Evolutionary conservation across 2,888 invertebrate genomes (phyloP), one percentile per base, ranked within the genome.

Genomic region (Lingula anatina): DNA sequence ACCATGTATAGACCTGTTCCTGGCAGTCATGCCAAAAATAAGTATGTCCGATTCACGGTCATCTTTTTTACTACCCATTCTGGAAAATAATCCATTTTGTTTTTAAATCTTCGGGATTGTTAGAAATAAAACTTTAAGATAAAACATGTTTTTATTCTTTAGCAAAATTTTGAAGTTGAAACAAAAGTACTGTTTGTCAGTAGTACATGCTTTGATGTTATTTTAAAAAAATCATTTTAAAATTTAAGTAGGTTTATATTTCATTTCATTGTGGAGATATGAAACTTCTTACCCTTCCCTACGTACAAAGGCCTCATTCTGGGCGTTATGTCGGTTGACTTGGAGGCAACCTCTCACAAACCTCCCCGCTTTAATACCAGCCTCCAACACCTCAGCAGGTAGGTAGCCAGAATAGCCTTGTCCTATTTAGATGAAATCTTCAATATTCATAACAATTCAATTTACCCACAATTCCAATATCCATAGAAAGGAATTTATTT

Each of bases 301-400:
- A 37, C 56, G 54, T 9, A 75, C 64, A 60, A 69, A 70, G 12
- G 73, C 73, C 50, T 75, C 74, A 40, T 61, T 54, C n/a, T 56
- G 57, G 4, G 73, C 62, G 53, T 71, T 66, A 50, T 66, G 63
- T 51, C 66, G 70, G 56, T 69, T 73, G 25, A 75, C 74, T 38
- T 69, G 61, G n/a, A 76, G 57, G 44, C 55, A 56, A n/a, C 75
- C 76, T 37, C 64, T 62, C 15, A 65, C 54, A 46, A 61, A 69
- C 12, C 53, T 58, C 5, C 70, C 73, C 5, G 61, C 53, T 52
- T 71, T 69, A 20, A 73, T 43, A 9, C 71, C 71, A 44, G 61
- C 59, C 44, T 64, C 63, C 39, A 71, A 44, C 25, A 69, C 57
- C 44, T 71, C 71, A n/a, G 45, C 26, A 0, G 69, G 62, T 5